Evolutionary conservation across 2,888 invertebrate species (phyloP).

Genomic region (Plebejus argus): DNA sequence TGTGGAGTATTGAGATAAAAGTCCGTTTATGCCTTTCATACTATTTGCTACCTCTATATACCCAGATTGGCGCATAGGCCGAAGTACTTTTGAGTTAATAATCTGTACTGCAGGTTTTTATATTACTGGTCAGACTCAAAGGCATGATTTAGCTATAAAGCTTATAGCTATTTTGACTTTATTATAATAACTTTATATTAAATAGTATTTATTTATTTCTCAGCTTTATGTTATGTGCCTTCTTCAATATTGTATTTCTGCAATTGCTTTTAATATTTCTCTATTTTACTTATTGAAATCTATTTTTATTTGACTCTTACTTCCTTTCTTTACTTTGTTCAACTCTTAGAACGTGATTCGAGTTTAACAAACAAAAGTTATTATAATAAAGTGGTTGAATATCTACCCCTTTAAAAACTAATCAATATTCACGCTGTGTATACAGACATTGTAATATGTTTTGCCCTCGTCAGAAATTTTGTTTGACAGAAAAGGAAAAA

Average conservation of each 20-base stretch:
- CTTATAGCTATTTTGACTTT: neutral
- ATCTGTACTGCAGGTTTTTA: no score
- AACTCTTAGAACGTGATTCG: neutral
- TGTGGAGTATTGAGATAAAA: no score
- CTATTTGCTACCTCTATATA: no score
- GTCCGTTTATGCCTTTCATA: no score
- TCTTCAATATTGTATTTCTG: neutral
- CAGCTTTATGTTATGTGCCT: neutral
- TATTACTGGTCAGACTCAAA: slow-evolving; percentile 5
- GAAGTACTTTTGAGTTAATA: no score
- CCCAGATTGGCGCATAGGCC: no score
- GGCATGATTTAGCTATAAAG: neutral
- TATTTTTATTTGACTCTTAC: neutral
- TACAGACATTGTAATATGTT: neutral
- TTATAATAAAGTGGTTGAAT: neutral
- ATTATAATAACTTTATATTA: slow-evolving; percentile 4
- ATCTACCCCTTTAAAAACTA: neutral
- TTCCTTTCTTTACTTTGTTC: neutral
- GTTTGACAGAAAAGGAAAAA: neutral
- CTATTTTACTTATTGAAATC: neutral
- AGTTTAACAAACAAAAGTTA: neutral
- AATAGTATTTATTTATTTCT: neutral
- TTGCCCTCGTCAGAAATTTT: neutral
- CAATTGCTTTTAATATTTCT: neutral
- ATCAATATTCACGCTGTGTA: neutral